Evolutionary conservation across 2,113 vertebrate species (phyloP).

Genomic region (Urocynchramus pylzowi): DNA sequence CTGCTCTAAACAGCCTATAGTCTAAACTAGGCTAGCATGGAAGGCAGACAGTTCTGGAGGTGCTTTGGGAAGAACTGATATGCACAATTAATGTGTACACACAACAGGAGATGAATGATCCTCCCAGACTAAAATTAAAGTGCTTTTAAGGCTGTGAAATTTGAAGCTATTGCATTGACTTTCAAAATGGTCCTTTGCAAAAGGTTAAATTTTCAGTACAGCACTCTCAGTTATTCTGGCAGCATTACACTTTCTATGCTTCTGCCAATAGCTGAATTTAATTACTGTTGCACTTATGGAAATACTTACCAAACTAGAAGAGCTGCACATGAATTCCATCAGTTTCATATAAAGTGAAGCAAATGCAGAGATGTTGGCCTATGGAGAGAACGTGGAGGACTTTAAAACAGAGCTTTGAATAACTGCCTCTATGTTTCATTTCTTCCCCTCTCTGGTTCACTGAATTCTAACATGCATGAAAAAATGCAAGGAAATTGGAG

Average conservation of each 20-base stretch:
- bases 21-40: neutral
- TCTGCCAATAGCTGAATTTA: slow-evolving; percentile 48
- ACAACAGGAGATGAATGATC: neutral
- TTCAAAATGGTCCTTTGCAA: neutral
- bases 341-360: neutral
- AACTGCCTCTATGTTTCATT: neutral
- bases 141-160: neutral
- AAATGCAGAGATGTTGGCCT: neutral
- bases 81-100: neutral
- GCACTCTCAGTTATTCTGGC: neutral
- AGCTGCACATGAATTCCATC: slow-evolving; percentile 9
- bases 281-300: slow-evolving; percentile 51
- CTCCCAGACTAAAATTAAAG: neutral
- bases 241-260: neutral
- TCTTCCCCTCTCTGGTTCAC: neutral
- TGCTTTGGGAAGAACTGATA: neutral
- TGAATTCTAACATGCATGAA: neutral
- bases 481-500: neutral
- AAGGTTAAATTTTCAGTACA: neutral
- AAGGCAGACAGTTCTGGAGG: neutral
- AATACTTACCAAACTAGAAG: slow-evolving; percentile 44
- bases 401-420: neutral
- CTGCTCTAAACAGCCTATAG: neutral
- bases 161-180: neutral
- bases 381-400: neutral